Percentiles rank a stretch among this genome's conserved stretches.
Evolutionary conservation across 1,140 invertebrate species (phyloP).

Genomic region (Planococcus citri): DNA sequence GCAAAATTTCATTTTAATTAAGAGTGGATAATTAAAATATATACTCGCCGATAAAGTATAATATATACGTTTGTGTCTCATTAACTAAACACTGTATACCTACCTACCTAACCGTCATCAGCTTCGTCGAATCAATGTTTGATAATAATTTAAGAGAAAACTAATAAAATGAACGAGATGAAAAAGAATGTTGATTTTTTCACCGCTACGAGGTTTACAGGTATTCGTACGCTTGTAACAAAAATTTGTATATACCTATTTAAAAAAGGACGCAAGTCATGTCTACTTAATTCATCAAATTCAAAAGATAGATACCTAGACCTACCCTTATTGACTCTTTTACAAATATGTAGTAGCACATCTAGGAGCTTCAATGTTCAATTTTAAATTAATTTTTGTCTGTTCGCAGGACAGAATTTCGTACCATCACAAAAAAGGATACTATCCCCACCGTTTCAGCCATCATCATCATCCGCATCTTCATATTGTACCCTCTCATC

Average conservation of each 20-base stretch:
- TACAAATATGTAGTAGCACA: too few species aligned
- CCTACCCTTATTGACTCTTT: too few species aligned
- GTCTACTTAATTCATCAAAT: too few species aligned
- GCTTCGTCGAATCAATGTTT: not conserved
- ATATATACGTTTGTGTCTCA: not conserved
- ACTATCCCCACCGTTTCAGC: not conserved
- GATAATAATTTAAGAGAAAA: not conserved
- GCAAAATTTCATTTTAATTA: slow-evolving; percentile 4
- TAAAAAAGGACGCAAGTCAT: too few species aligned
- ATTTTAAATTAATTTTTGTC: too few species aligned
- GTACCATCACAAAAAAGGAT: not conserved
- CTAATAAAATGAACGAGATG: not conserved
- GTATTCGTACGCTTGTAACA: too few species aligned
- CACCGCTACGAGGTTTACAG: too few species aligned
- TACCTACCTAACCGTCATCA: too few species aligned
- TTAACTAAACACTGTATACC: not conserved
- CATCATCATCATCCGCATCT: not conserved
- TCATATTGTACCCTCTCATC: not conserved
- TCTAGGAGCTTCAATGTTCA: too few species aligned
- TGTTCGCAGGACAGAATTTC: not conserved
- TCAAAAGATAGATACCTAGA: too few species aligned
- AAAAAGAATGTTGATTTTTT: not conserved
- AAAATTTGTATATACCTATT: too few species aligned
- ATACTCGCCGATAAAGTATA: not conserved
- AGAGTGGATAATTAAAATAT: not conserved